Evolutionary conservation across 2,888 invertebrate genomes (phyloP).

Genomic region (Campaea margaritaria): DNA sequence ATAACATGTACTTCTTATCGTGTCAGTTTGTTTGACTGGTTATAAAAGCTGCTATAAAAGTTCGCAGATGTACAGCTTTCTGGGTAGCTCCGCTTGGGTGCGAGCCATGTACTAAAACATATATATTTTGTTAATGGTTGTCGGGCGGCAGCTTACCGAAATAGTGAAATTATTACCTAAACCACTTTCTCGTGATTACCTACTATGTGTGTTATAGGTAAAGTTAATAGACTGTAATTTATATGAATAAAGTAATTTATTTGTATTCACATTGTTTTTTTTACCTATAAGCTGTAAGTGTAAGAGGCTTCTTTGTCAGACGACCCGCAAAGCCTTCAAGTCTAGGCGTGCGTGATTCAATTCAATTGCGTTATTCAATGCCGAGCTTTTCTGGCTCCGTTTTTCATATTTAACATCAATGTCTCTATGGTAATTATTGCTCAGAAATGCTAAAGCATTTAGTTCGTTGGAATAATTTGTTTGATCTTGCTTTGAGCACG

Average conservation of each 20-base stretch:
- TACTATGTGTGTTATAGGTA: conserved; percentile 57
- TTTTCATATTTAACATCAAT: background rate
- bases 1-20: background rate
- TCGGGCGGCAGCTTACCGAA: conserved; percentile 5
- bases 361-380: conserved; percentile 6
- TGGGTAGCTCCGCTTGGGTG: no score
- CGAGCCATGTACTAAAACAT: background rate
- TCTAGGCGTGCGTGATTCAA: background rate
- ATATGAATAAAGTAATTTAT: conserved; percentile 69
- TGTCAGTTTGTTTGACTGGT: background rate
- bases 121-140: background rate
- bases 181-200: conserved; percentile 21
- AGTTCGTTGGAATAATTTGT: no score
- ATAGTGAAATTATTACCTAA: conserved; percentile 17
- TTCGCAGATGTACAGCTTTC: no score
- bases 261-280: conserved; percentile 56
- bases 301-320: background rate
- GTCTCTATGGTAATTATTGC: background rate
- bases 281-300: conserved; percentile 3
- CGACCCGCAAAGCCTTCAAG: background rate
- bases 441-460: no score
- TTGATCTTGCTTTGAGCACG: no score
- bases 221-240: conserved; percentile 68
- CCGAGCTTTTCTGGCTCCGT: background rate
- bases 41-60: background rate